Evolutionary conservation across 2,113 vertebrate species (phyloP), one percentile per base, ranked within the genome.

Genomic region (Gymnorhina tibicen): DNA sequence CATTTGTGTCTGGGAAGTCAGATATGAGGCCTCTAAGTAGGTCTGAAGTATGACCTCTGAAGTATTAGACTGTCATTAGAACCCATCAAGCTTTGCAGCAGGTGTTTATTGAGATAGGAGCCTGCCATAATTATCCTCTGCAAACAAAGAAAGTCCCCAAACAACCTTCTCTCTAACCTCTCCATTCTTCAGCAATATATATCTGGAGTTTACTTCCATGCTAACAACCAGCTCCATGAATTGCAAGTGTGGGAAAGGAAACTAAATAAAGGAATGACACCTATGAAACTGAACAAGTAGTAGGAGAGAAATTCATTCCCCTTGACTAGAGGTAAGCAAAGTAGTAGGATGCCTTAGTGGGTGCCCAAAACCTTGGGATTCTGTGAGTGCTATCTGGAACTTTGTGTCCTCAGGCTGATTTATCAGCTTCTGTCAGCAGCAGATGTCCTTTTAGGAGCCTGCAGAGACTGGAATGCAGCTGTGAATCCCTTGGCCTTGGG

Each of bases 391-490:
- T 83, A 1, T 35, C 24, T 60, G 32, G 18, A 24, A 37, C 53
- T 90, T 73, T 8, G 7, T 72, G 81, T 75, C 81, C 78, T 84
- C 21, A 87, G 82, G 78, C 37, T 85, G 67, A 94, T 96, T 88
- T 73, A 88, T 83, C 46, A 74, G 32, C 26, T 35, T 86, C 63
- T 93, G 67, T 74, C 72, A 80, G 75, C 58, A 90, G 72, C 95
- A 95, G 96, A 66, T 90, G 89, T 91, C 72, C 68, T 88, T 94
- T 92, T 74, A 93, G 83, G 59, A 92, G 67, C 50, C 88, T 93
- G 42, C 33, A 91, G 91, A 94, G 79, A 59, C 42, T 47, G 30
- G 42, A 86, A 80, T 7, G 5, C 72, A 93, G 49, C 72, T 96
- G 72, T 47, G 82, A 77, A 82, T 91, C 46, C 75, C 39, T 77